Evolutionary conservation across 2,113 vertebrate genomes (phyloP).

Genomic region (Petrocephalus zakoni): DNA sequence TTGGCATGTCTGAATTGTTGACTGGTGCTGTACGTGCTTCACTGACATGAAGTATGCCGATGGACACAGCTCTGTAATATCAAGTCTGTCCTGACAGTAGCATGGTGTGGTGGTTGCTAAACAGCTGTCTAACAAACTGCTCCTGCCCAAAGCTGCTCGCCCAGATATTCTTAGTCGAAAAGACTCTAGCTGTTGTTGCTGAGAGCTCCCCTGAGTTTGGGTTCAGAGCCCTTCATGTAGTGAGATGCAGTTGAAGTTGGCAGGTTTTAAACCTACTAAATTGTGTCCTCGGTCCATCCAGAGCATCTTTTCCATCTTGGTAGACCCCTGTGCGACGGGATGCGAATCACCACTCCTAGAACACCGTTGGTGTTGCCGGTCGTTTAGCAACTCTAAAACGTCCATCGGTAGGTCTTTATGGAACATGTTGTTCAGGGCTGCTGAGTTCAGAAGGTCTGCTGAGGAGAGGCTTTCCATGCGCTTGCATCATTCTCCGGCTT

Average conservation of each 20-base stretch:
- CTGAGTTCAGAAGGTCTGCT: neutral
- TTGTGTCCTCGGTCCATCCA: neutral
- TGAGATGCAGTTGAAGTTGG: neutral
- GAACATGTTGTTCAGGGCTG: neutral
- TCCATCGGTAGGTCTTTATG: neutral
- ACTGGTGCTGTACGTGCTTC: neutral
- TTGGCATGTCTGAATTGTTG: neutral
- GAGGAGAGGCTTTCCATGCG: neutral
- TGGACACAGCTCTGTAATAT: neutral
- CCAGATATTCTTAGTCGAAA: neutral
- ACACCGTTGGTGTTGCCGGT: neutral
- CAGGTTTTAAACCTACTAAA: neutral
- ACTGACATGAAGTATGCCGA: neutral
- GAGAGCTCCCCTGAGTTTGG: neutral
- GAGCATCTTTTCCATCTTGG: neutral
- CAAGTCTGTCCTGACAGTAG: neutral
- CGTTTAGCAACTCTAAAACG: neutral
- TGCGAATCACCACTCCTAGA: neutral
- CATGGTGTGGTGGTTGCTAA: neutral
- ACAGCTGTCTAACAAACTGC: neutral
- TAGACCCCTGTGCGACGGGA: neutral
- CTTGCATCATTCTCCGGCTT: neutral
- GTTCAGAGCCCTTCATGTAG: neutral
- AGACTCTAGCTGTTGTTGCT: neutral
- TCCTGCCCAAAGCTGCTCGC: neutral